Evolutionary conservation across 2,888 invertebrate genomes (phyloP), one percentile per base, ranked within the genome.

Genomic region (Pyrocoelia pectoralis): DNA sequence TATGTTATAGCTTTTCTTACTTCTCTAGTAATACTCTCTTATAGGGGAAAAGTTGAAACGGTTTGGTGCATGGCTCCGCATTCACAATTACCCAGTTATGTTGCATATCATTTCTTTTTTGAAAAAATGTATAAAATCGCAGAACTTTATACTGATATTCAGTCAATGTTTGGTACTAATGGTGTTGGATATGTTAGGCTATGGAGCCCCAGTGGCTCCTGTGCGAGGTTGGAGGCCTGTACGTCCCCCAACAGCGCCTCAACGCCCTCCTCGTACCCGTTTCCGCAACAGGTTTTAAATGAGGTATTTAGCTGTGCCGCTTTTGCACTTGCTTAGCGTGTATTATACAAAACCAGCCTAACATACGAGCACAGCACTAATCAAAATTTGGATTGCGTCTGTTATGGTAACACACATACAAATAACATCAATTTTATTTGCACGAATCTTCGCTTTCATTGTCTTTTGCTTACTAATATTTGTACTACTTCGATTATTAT

Each of bases 191-290:
- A 63, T 65, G 61, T 66, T 76, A 80, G 77, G 77, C 70, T 72
- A 71, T 71, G 75, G 73, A 66, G 69, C 75, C 63, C 76, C 79
- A 65, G 70, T 79, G 69, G 77, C 79, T 68, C 78, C 79, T 61
- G 75, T 80, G 67, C 75, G 79, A 72, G 81, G 81, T 72, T 81
- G 84, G 87, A 84, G 84, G 84, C 84, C 77, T 82, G 87, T 87
- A 80, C 84, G 82, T 83, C 86, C 81, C 80, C 86, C 69, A 69
- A 74, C 72, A 83, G 84, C 83, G 82, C 86, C 83, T 81, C 86
- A 82, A 85, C 85, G 71, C 83, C 87, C 72, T 82, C 87, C 81
- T 83, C 86, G 73, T 86, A 87, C 84, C 82, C 65, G 65, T 58
- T 60, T 54, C 55, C 61, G 60, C 58, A 60, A 65, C 65, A 57